phyloP scores from a whole-genome alignment of 2,113 vertebrate species.

The Ceratotherium simum region DNA sequence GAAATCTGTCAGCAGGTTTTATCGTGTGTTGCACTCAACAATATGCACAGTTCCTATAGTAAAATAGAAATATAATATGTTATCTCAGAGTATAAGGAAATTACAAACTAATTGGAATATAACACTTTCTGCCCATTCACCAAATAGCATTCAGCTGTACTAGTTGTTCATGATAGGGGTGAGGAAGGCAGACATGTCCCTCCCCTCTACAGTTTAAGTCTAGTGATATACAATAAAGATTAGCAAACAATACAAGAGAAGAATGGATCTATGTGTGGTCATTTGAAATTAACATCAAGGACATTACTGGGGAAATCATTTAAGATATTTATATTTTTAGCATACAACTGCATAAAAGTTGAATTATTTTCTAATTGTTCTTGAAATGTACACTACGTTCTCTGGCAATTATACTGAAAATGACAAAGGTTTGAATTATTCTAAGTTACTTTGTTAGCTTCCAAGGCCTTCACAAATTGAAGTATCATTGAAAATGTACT shows the following conservation, averaged over 20 bases:
- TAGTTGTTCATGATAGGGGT: not conserved
- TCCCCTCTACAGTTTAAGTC: not conserved
- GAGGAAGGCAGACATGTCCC: not conserved
- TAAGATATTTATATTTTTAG: constrained; percentile 7
- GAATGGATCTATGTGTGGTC: not conserved
- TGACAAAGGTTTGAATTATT: constrained; percentile 45
- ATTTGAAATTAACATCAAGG: constrained; percentile 35
- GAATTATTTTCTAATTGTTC: constrained; percentile 25
- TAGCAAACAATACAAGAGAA: not conserved
- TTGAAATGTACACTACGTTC: constrained; percentile 18
- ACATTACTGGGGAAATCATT: not conserved
- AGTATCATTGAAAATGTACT: constrained; percentile 17
- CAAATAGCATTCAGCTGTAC: not conserved
- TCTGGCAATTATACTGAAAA: not conserved
- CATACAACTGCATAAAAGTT: not conserved
- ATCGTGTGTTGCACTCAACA: not conserved
- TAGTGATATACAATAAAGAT: not conserved
- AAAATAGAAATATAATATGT: not conserved
- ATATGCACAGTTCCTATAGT: not conserved
- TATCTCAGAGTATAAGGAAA: not conserved
- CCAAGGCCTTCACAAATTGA: constrained; percentile 1
- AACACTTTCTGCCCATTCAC: not conserved
- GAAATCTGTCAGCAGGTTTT: not conserved
- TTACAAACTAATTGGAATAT: not conserved
- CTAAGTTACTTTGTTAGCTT: constrained; percentile 27